phyloP scores from a whole-genome alignment of 2,113 vertebrate species.

The Microcebus tavaratra region DNA sequence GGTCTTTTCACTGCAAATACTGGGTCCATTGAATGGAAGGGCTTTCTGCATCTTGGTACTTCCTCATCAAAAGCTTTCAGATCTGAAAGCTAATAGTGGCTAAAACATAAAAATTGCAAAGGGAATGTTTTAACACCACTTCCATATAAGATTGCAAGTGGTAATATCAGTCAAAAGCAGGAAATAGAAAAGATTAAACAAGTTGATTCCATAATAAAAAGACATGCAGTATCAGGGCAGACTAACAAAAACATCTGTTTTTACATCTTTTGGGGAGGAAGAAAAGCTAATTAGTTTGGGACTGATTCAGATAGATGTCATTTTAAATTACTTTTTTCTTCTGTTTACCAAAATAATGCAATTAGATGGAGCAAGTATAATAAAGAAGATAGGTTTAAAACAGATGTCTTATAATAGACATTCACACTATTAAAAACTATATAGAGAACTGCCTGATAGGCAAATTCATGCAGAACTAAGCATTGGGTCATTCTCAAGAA shows the following conservation, averaged over 20 bases:
- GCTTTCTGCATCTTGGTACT: background rate
- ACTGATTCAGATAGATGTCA: conserved; percentile 72
- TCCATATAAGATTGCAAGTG: conserved; percentile 29
- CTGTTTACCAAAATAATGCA: conserved; percentile 71
- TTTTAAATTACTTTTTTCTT: conserved; percentile 76
- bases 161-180: conserved; percentile 48
- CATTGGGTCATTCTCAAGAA: conserved; percentile 45
- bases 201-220: conserved; percentile 61
- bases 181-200: conserved; percentile 51
- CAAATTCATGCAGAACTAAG: conserved; percentile 50
- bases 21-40: background rate
- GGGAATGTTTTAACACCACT: conserved; percentile 36
- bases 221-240: conserved; percentile 29
- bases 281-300: conserved; percentile 59
- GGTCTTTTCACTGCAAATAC: background rate
- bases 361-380: conserved; percentile 75
- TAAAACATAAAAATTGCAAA: conserved; percentile 23
- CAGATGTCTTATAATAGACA: conserved; percentile 69
- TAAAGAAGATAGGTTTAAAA: conserved; percentile 73
- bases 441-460: conserved; percentile 62
- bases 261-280: conserved; percentile 48
- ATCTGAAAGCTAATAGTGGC: conserved; percentile 23
- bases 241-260: conserved; percentile 66
- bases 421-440: conserved; percentile 70
- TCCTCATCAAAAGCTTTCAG: background rate